phyloP scores from a whole-genome alignment of 2,888 invertebrate species.

The Zaprionus bogoriensis region DNA sequence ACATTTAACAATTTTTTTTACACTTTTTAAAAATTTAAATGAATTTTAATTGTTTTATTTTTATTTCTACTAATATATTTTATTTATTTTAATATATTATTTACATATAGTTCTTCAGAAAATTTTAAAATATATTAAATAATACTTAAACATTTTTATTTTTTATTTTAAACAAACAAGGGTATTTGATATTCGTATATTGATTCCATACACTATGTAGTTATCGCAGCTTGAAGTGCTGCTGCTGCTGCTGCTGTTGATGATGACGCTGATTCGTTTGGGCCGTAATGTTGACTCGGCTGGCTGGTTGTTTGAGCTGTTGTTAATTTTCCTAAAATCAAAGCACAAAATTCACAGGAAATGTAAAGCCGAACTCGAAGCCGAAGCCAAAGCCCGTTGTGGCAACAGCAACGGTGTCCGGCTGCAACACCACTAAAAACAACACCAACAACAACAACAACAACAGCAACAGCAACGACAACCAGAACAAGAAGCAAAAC shows the following conservation, averaged over 20 bases:
- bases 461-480: background rate
- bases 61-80: background rate
- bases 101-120: too few relatives aligned
- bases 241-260: slow-evolving; percentile 46
- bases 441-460: slow-evolving; percentile 7
- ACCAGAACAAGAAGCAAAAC: slow-evolving; percentile 35
- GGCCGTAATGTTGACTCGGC: slow-evolving; percentile 74
- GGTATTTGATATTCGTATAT: slow-evolving; percentile 26
- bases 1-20: too few relatives aligned
- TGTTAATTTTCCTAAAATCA: slow-evolving; percentile 78
- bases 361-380: slow-evolving; percentile 63
- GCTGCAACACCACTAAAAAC: too few relatives aligned
- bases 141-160: background rate
- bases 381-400: slow-evolving; percentile 51
- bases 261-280: slow-evolving; percentile 76
- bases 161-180: background rate
- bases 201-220: background rate
- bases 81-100: background rate
- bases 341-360: slow-evolving; percentile 78
- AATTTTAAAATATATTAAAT: too few relatives aligned
- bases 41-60: background rate
- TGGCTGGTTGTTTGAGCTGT: slow-evolving; percentile 73
- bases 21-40: too few relatives aligned
- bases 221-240: slow-evolving; percentile 42
- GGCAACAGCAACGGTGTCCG: slow-evolving; percentile 31